These are phyloP conservation scores for Drosophila paranaensis DNA, from an alignment of 2,888 invertebrate species.

Conservation along the genomic window DNA sequence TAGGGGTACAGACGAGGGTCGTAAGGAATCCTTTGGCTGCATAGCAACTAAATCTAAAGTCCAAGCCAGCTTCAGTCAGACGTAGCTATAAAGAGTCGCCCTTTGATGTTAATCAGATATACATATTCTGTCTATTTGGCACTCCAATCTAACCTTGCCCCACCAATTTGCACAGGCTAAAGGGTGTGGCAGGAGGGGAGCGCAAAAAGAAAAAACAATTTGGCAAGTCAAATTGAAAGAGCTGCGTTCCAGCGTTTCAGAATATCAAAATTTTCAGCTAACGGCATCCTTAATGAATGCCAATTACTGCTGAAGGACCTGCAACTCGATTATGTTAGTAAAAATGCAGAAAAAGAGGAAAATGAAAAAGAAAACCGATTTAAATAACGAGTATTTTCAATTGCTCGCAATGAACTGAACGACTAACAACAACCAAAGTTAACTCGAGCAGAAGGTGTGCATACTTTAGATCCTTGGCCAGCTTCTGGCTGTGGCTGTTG, in stretches of 20 bases:
- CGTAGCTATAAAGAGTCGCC: not conserved
- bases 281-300: conserved; percentile 45
- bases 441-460: conserved; percentile 12
- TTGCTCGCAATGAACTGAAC: conserved; percentile 17
- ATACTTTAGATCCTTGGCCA: conserved; percentile 1
- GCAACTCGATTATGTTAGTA: conserved; percentile 39
- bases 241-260: conserved; percentile 24
- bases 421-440: not conserved
- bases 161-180: not conserved
- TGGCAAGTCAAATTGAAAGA: conserved; percentile 55
- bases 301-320: conserved; percentile 45
- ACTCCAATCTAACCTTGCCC: not conserved
- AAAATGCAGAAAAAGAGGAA: not conserved
- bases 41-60: not conserved
- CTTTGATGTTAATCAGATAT: conserved; percentile 2
- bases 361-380: conserved; percentile 15
- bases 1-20: too few species aligned
- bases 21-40: not conserved
- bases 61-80: not conserved
- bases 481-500: conserved; percentile 10
- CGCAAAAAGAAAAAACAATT: conserved; percentile 34
- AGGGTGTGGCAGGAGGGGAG: conserved; percentile 1
- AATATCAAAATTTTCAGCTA: conserved; percentile 20
- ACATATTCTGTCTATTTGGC: not conserved
- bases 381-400: conserved; percentile 44